These are phyloP conservation scores for Puntigrus tetrazona DNA, from an alignment of 2,113 vertebrate genomes.

Conservation along the genomic window DNA sequence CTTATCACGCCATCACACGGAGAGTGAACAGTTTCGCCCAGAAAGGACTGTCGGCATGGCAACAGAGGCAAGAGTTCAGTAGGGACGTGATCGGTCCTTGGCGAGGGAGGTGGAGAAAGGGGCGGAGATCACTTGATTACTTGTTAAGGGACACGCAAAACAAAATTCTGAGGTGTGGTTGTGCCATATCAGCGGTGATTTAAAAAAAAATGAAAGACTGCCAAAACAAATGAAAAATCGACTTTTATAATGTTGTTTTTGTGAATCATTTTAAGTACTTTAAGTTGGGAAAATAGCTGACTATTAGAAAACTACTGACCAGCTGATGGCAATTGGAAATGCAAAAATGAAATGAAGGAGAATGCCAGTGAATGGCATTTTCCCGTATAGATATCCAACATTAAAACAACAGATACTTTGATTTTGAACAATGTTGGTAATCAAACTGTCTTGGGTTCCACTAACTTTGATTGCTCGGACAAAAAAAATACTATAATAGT, in stretches of 20 bases:
- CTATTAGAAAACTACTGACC: not conserved
- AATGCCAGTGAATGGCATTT: not conserved
- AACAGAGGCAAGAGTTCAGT: constrained; percentile 71
- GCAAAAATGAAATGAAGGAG: not conserved
- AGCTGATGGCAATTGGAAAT: not conserved
- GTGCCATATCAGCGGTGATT: not conserved
- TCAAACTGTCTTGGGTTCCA: not conserved
- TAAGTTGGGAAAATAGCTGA: not conserved
- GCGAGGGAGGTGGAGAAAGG: not conserved
- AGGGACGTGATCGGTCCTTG: constrained; percentile 65
- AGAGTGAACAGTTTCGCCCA: constrained; percentile 59
- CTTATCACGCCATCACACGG: constrained; percentile 70
- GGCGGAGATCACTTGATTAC: constrained; percentile 28
- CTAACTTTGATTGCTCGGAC: not conserved
- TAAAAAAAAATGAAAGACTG: not conserved
- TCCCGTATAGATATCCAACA: not conserved
- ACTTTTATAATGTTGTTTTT: not conserved
- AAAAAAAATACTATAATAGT: not conserved
- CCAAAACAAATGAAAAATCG: not conserved
- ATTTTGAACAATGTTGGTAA: not conserved
- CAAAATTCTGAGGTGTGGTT: not conserved
- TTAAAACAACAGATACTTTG: too few species aligned
- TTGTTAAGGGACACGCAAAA: constrained; percentile 12
- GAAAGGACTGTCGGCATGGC: constrained; percentile 71
- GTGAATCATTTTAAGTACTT: not conserved